Percentiles rank a stretch among this genome's conserved stretches.
Conservation (phyloP, 2,797 vertebrate species). For the Nannoperca obscura region DNA sequence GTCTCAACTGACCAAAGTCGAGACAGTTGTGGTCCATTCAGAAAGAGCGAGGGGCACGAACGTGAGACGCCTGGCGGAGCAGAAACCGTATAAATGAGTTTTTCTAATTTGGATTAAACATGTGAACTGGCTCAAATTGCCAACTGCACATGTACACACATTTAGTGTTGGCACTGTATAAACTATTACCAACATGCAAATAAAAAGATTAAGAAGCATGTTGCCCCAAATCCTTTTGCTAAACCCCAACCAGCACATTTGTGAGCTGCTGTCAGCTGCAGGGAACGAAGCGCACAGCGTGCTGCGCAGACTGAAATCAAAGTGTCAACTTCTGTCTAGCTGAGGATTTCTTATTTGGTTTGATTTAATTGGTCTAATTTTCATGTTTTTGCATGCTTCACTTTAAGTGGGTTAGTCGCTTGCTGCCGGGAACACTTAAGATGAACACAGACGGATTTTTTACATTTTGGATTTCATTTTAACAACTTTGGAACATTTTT, state of each 20-base stretch:
- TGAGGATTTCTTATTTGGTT: neutral
- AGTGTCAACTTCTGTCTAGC: no score
- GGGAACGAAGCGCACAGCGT: neutral
- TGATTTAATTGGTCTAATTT: no score
- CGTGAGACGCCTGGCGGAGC: neutral
- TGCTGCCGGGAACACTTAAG: conserved; percentile 25
- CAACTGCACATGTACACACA: neutral
- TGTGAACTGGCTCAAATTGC: conserved; percentile 3
- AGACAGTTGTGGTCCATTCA: conserved; percentile 32
- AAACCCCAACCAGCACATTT: neutral
- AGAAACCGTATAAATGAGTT: conserved; percentile 1
- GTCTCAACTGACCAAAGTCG: conserved; percentile 42
- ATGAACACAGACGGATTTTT: conserved; percentile 2
- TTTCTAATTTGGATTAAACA: conserved; percentile 6
- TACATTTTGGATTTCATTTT: conserved; percentile 12
- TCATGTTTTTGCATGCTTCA: neutral
- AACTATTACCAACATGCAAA: neutral
- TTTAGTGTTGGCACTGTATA: neutral
- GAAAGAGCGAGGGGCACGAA: conserved; percentile 10
- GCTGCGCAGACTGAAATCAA: neutral
- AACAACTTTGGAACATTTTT: conserved; percentile 12
- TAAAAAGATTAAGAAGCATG: neutral
- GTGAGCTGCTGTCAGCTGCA: neutral
- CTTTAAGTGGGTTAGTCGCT: neutral
- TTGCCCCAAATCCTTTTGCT: neutral